These are phyloP conservation scores for Mycetomoellerius zeteki DNA, from an alignment of 1,140 invertebrate genomes.

Conservation along the genomic window DNA sequence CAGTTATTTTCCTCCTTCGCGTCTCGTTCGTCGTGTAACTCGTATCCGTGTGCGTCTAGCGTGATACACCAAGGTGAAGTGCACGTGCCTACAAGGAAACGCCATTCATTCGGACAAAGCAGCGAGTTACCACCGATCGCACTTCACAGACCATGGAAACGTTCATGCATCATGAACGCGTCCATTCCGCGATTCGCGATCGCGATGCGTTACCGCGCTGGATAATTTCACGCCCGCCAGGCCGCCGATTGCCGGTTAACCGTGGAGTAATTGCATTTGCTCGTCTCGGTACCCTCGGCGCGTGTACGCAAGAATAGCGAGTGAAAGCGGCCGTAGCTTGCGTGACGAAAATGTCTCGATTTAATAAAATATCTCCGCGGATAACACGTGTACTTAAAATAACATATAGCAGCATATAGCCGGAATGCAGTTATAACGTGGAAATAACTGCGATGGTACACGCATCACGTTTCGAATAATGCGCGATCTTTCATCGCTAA, in stretches of 20 bases:
- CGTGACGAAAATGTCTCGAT: constrained; percentile 38
- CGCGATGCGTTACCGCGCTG: constrained; percentile 15
- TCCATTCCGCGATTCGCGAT: constrained; percentile 41
- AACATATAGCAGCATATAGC: neutral
- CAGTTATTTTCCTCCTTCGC: constrained; percentile 3
- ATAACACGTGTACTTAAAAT: neutral
- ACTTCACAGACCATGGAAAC: constrained; percentile 58
- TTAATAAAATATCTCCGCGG: constrained; percentile 8
- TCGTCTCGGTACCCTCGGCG: neutral
- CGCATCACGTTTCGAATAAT: constrained; percentile 7
- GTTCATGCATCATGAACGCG: constrained; percentile 66
- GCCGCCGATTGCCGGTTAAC: constrained; percentile 66
- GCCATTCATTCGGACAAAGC: constrained; percentile 53
- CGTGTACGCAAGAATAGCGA: constrained; percentile 8
- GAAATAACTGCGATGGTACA: neutral
- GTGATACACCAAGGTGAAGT: constrained; percentile 69
- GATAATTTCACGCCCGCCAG: constrained; percentile 66
- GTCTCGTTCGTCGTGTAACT: neutral
- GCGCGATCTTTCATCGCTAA: constrained; percentile 7
- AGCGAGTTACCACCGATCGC: constrained; percentile 71
- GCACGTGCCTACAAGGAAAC: constrained; percentile 46
- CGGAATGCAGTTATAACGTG: neutral
- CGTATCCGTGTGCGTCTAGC: neutral
- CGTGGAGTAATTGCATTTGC: constrained; percentile 65
- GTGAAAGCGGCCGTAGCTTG: constrained; percentile 60